These are phyloP conservation scores for Diploptera punctata DNA, from an alignment of 2,888 invertebrate species.

Conservation along the genomic window DNA sequence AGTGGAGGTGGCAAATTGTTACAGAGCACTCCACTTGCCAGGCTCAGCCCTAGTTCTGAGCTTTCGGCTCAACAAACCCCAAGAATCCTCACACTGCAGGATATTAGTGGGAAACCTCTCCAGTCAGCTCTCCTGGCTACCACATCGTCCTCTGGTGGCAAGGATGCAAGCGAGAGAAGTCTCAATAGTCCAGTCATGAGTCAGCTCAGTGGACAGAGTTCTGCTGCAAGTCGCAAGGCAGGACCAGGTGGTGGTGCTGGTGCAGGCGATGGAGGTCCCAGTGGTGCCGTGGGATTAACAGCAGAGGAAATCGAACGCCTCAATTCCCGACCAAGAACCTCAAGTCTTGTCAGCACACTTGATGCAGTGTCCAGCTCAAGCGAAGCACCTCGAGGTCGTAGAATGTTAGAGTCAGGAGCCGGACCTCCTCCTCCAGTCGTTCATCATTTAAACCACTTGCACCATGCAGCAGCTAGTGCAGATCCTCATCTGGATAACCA, in stretches of 20 bases:
- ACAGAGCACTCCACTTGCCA: slow-evolving; percentile 89
- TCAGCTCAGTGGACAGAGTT: slow-evolving; percentile 84
- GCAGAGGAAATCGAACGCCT: slow-evolving; percentile 93
- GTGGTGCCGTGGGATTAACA: slow-evolving; percentile 78
- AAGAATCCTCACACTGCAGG: slow-evolving; percentile 89
- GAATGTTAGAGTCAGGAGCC: slow-evolving; percentile 44
- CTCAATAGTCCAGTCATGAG: slow-evolving; percentile 93
- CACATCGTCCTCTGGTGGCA: slow-evolving; percentile 87
- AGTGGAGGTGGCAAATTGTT: slow-evolving; percentile 46
- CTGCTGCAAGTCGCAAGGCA: slow-evolving; percentile 47
- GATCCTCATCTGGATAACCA: slow-evolving; percentile 71
- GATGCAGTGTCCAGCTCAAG: slow-evolving; percentile 93
- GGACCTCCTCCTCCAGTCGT: slow-evolving; percentile 51
- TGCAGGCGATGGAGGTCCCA: slow-evolving; percentile 52
- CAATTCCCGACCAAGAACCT: slow-evolving; percentile 85
- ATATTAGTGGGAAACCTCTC: slow-evolving; percentile 91
- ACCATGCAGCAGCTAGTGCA: slow-evolving; percentile 58
- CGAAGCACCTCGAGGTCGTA: slow-evolving; percentile 71
- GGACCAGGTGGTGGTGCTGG: slow-evolving; percentile 39
- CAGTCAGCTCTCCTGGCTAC: slow-evolving; percentile 90
- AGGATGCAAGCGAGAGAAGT: slow-evolving; percentile 90
- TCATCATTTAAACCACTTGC: slow-evolving; percentile 71
- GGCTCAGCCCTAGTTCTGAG: slow-evolving; percentile 91
- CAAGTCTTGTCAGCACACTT: slow-evolving; percentile 88
- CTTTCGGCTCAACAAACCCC: slow-evolving; percentile 88